A percentile compares a stretch with the other conserved stretches of the same genome.
Conservation (phyloP, 2,888 invertebrate genomes). For the Agrochola macilenta region DNA sequence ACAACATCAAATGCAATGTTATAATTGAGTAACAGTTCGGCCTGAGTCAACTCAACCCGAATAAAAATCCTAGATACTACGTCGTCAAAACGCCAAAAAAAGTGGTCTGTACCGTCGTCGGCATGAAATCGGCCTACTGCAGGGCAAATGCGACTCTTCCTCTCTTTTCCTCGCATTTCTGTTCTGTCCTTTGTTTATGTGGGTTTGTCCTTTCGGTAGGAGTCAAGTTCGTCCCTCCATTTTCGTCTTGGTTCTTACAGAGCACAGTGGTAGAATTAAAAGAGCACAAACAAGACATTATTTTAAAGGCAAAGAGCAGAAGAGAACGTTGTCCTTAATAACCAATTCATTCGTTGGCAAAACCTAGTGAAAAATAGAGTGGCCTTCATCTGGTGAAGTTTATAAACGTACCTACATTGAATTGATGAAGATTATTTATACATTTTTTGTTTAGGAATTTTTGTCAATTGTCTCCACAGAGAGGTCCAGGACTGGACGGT, state of each 20-base stretch:
- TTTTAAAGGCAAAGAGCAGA: not conserved
- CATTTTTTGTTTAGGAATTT: slow-evolving; percentile 8
- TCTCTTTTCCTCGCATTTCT: not conserved
- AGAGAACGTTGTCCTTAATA: not conserved
- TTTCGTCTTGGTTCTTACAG: not conserved
- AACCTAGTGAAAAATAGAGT: not conserved
- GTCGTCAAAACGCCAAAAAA: too few relatives aligned
- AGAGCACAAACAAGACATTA: not conserved
- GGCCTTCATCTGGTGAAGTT: not conserved
- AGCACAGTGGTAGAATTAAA: not conserved
- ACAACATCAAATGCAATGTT: too few relatives aligned
- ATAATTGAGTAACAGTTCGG: too few relatives aligned
- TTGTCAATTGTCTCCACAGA: slow-evolving; percentile 20
- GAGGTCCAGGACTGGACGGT: not conserved
- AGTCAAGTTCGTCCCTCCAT: not conserved
- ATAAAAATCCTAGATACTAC: too few relatives aligned
- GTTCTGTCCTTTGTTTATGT: not conserved
- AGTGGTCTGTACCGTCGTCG: too few relatives aligned
- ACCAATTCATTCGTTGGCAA: not conserved
- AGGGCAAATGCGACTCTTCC: not conserved
- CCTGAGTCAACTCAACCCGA: too few relatives aligned
- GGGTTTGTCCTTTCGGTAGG: not conserved
- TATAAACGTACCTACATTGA: slow-evolving; percentile 5
- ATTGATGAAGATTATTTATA: not conserved
- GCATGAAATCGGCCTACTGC: too few relatives aligned